phyloP scores from a whole-genome alignment of 2,797 vertebrate species.

The Knipowitschia caucasica region DNA sequence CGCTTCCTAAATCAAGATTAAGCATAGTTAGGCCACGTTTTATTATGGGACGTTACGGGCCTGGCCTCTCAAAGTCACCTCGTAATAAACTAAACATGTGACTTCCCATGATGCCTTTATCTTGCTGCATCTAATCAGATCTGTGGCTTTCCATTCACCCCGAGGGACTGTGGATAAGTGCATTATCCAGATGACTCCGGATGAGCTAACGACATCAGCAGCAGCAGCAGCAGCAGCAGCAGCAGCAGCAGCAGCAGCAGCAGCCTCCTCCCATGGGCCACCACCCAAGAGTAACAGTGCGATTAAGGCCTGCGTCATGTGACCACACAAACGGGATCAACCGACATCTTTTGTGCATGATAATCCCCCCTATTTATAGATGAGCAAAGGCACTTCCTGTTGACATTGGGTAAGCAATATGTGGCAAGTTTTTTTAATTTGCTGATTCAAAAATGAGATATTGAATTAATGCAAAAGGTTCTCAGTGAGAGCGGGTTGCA shows the following conservation, averaged over 20 bases:
- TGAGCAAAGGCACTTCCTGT: constrained; percentile 59
- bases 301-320: constrained; percentile 67
- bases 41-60: constrained; percentile 42
- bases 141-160: constrained; percentile 38
- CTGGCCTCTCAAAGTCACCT: constrained; percentile 44
- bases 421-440: background rate
- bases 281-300: constrained; percentile 32
- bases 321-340: constrained; percentile 60
- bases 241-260: constrained; percentile 48
- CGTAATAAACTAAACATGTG: constrained; percentile 56
- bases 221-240: constrained; percentile 35
- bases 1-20: constrained; percentile 38
- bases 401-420: constrained; percentile 38
- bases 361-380: constrained; percentile 68
- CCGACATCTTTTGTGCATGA: constrained; percentile 41
- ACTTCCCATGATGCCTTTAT: constrained; percentile 62
- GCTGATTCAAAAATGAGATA: background rate
- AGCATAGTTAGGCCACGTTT: constrained; percentile 38
- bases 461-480: background rate
- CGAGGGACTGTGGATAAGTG: constrained; percentile 59
- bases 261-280: constrained; percentile 43
- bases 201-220: constrained; percentile 58
- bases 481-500: background rate
- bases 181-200: constrained; percentile 72
- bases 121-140: constrained; percentile 71